Percentiles rank a stretch among this genome's conserved stretches.
phyloP scores from a whole-genome alignment of 2,113 vertebrate species.

The Rhagologus leucostigma region DNA sequence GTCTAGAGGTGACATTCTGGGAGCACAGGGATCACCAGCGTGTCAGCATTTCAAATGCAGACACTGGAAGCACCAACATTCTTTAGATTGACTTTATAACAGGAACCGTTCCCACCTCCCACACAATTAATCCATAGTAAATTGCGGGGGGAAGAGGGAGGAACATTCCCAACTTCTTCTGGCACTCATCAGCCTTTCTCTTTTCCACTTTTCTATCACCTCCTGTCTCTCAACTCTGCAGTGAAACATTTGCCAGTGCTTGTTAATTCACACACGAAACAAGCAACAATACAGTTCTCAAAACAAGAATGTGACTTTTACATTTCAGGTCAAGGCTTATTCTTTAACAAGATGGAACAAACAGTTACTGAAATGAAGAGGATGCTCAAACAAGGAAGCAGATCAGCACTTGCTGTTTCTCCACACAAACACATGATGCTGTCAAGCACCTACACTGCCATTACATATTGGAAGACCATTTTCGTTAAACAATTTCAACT shows the following conservation, averaged over 20 bases:
- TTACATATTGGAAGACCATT: rapidly evolving
- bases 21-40: background rate
- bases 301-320: background rate
- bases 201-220: background rate
- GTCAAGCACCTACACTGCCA: background rate
- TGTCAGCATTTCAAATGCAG: background rate
- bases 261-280: background rate
- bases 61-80: background rate
- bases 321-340: background rate
- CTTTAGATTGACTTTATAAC: background rate
- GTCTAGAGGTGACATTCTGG: background rate
- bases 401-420: background rate
- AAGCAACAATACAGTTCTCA: background rate
- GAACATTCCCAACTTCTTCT: background rate
- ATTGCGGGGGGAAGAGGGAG: background rate
- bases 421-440: background rate
- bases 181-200: background rate
- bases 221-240: background rate
- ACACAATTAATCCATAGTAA: background rate
- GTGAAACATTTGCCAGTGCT: background rate
- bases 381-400: background rate
- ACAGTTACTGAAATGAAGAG: background rate
- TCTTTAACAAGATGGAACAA: background rate
- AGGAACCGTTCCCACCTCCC: background rate
- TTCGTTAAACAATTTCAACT: background rate